Conservation (phyloP, 2,888 invertebrate species). For the Geophilus truncorum region DNA sequence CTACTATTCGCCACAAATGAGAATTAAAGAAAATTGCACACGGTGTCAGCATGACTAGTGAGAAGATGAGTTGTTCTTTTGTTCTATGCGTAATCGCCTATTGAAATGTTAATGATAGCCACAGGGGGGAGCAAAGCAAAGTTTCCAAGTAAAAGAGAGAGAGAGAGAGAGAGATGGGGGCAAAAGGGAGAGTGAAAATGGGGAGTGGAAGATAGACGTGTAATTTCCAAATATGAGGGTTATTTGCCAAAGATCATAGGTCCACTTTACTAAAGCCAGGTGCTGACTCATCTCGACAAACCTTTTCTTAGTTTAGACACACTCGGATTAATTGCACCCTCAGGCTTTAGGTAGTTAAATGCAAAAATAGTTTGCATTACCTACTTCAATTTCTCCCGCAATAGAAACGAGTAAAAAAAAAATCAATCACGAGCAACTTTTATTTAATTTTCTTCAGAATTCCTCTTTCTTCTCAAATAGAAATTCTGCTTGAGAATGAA, state of each 20-base stretch:
- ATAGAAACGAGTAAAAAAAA: neutral
- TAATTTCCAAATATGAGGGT: conserved; percentile 9
- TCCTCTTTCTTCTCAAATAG: neutral
- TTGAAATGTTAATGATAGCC: conserved; percentile 12
- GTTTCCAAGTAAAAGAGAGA: neutral
- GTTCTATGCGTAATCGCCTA: neutral
- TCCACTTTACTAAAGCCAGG: neutral
- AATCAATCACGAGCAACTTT: neutral
- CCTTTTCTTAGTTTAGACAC: neutral
- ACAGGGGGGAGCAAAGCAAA: neutral
- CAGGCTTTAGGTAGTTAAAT: no score
- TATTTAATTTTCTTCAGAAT: neutral
- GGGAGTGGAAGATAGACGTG: conserved; percentile 15
- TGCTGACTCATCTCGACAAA: neutral
- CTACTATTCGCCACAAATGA: neutral
- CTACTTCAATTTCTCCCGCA: no score
- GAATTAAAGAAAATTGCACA: neutral
- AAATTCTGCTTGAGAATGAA: neutral
- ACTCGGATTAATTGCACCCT: neutral
- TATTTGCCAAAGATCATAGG: neutral
- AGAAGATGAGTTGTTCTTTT: conserved; percentile 20
- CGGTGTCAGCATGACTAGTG: conserved; percentile 5
- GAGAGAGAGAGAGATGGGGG: neutral
- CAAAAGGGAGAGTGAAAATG: neutral
- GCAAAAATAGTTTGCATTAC: no score